phyloP scores from a whole-genome alignment of 2,113 vertebrate species.

The Ardeotis arabs region DNA sequence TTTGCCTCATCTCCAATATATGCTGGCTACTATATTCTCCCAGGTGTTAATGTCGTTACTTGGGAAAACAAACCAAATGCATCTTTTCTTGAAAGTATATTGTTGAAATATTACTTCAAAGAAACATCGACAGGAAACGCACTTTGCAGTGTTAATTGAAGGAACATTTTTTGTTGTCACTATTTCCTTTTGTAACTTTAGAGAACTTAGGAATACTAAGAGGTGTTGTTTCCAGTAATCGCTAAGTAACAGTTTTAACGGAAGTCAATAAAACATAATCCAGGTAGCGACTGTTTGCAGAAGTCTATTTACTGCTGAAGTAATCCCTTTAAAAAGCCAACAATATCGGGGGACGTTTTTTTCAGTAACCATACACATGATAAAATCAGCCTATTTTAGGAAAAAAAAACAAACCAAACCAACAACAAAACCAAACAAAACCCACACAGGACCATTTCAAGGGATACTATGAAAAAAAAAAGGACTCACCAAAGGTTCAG shows the following conservation, averaged over 20 bases:
- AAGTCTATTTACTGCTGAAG: neutral
- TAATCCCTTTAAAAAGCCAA: neutral
- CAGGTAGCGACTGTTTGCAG: neutral
- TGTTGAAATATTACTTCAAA: neutral
- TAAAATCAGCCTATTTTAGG: neutral
- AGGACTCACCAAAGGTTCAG: slow-evolving; percentile 95
- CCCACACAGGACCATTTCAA: neutral
- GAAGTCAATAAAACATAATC: neutral
- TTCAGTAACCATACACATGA: neutral
- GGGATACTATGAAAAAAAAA: neutral
- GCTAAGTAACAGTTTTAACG: neutral
- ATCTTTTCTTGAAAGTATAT: neutral
- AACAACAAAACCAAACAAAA: too few species aligned
- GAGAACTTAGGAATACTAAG: neutral
- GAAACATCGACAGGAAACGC: neutral
- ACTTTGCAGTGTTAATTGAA: neutral
- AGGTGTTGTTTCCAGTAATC: slow-evolving; percentile 4
- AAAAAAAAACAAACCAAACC: neutral
- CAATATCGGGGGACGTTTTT: neutral
- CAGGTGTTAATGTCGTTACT: neutral
- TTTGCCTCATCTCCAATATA: neutral
- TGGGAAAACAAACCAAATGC: neutral
- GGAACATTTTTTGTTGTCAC: neutral
- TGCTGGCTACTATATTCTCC: neutral
- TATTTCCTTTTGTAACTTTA: neutral